Conservation (phyloP, 2,888 invertebrate species). For the Dascillus cervinus region DNA sequence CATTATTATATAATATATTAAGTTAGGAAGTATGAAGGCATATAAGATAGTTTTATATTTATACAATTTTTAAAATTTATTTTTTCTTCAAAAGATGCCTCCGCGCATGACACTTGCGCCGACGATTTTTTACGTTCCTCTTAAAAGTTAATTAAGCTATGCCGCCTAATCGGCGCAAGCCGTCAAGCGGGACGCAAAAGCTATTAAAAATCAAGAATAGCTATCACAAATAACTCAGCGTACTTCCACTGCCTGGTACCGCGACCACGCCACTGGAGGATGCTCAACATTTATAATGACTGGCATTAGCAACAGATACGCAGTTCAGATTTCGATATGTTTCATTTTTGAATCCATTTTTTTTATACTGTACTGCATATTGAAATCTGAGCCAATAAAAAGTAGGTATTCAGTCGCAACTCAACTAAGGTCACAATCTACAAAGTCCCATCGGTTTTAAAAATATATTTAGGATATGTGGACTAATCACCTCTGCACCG, state of each 20-base stretch:
- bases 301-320: slow-evolving; percentile 23
- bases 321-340: slow-evolving; percentile 20
- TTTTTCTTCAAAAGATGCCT: slow-evolving; percentile 28
- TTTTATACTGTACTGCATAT: too few relatives aligned
- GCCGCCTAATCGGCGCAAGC: slow-evolving; percentile 18
- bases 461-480: slow-evolving; percentile 33
- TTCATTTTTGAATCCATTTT: too few relatives aligned
- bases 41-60: slow-evolving; percentile 42
- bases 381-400: slow-evolving; percentile 21
- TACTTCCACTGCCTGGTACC: slow-evolving; percentile 22
- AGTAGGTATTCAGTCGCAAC: slow-evolving; percentile 28
- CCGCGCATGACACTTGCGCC: slow-evolving; percentile 14
- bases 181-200: slow-evolving; percentile 31
- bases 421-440: slow-evolving; percentile 26
- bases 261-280: slow-evolving; percentile 32
- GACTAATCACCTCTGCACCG: slow-evolving; percentile 29
- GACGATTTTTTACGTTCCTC: not conserved
- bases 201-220: slow-evolving; percentile 36
- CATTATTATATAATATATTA: slow-evolving; percentile 41
- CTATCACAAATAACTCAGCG: slow-evolving; percentile 40
- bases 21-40: slow-evolving; percentile 46
- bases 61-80: slow-evolving; percentile 36
- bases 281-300: slow-evolving; percentile 34
- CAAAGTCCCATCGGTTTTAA: slow-evolving; percentile 19
- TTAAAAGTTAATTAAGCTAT: too few relatives aligned